These are phyloP conservation scores for Phacellophora camtschatica DNA, from an alignment of 30 jellyfish, hydroid and myxozoan genomes.

Conservation along the genomic window DNA sequence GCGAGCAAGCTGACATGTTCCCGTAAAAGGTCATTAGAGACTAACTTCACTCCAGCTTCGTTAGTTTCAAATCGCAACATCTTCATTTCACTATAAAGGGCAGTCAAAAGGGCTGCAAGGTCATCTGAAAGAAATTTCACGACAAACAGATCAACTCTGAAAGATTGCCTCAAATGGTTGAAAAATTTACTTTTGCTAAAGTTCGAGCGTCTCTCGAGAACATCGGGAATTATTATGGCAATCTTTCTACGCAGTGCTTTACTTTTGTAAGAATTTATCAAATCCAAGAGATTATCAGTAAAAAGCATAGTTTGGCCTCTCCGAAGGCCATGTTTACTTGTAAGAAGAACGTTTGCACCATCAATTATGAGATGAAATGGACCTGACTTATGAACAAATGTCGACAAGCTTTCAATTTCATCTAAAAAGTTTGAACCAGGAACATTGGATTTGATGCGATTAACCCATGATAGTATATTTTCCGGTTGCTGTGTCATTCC, in stretches of 20 bases:
- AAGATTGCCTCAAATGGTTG: not conserved
- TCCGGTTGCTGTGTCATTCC: not conserved
- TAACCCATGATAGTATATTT: not conserved
- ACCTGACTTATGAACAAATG: slow-evolving; percentile 11
- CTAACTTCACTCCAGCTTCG: not conserved
- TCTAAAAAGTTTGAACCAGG: not conserved
- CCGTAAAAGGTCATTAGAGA: slow-evolving; percentile 53
- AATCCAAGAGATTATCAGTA: not conserved
- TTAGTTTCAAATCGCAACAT: not conserved
- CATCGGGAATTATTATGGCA: not conserved
- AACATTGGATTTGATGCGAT: not conserved
- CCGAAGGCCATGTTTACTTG: not conserved
- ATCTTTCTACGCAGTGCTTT: not conserved
- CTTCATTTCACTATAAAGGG: slow-evolving; percentile 9
- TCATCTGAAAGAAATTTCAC: slow-evolving; percentile 13
- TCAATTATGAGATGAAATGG: slow-evolving; percentile 52
- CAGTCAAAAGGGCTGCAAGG: not conserved
- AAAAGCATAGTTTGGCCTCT: not conserved
- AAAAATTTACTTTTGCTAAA: slow-evolving; percentile 7
- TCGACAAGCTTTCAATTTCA: not conserved
- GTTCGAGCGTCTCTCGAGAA: slow-evolving; percentile 11
- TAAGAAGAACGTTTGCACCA: slow-evolving; percentile 59
- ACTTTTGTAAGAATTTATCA: not conserved
- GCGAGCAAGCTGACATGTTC: slow-evolving; percentile 23
- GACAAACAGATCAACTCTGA: not conserved